Percentiles rank a stretch among this genome's conserved stretches.
These are phyloP conservation scores for Volucella inflata DNA, from an alignment of 2,888 invertebrate genomes.

Conservation along the genomic window DNA sequence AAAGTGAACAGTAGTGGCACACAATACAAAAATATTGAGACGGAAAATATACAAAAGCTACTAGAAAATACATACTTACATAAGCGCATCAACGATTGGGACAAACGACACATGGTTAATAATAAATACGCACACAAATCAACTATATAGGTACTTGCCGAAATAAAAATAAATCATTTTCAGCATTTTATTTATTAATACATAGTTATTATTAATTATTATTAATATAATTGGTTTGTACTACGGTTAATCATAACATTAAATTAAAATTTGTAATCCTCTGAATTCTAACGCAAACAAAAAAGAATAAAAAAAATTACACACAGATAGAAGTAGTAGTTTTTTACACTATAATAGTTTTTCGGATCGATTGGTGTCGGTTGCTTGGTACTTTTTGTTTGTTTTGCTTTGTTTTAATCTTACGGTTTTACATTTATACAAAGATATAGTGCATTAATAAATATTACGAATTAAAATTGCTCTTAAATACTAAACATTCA, in stretches of 20 bases:
- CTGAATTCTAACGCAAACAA: constrained; percentile 48
- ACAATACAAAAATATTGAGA: constrained; percentile 10
- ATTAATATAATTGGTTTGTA: constrained; percentile 65
- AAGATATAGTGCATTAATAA: constrained; percentile 71
- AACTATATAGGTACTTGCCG: constrained; percentile 44
- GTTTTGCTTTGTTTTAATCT: constrained; percentile 35
- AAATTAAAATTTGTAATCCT: constrained; percentile 42
- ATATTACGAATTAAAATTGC: constrained; percentile 67
- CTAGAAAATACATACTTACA: constrained; percentile 16
- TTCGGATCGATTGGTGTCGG: constrained; percentile 49
- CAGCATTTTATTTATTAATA: constrained; percentile 41
- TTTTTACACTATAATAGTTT: constrained; percentile 40
- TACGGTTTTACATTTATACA: constrained; percentile 41
- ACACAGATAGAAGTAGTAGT: constrained; percentile 53
- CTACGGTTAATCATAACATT: constrained; percentile 68
- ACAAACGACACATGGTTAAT: constrained; percentile 55
- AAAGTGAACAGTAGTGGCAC: constrained; percentile 15
- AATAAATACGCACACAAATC: constrained; percentile 49
- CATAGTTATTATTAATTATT: constrained; percentile 57
- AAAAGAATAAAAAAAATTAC: constrained; percentile 14
- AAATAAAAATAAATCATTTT: constrained; percentile 64
- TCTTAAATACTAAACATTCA: constrained; percentile 69
- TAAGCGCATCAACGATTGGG: constrained; percentile 46
- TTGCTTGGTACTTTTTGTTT: constrained; percentile 44
- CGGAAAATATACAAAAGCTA: not conserved